Conservation (phyloP, 2,888 invertebrate species). For the Polyommatus iphigenia region DNA sequence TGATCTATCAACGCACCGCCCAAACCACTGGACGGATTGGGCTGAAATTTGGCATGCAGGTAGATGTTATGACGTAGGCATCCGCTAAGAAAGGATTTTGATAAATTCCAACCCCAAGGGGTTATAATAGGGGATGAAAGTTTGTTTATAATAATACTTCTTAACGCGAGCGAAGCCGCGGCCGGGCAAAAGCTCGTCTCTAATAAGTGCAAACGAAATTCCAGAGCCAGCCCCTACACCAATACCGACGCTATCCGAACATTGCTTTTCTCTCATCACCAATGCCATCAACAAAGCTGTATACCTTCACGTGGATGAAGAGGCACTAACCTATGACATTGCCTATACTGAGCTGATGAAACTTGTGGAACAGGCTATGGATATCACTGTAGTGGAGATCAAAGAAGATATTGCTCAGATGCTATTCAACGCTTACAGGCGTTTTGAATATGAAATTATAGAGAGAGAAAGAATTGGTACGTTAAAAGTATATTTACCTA, state of each 20-base stretch:
- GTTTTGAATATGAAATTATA: constrained; percentile 59
- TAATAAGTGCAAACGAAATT: neutral
- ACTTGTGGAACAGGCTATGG: constrained; percentile 68
- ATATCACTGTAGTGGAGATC: constrained; percentile 64
- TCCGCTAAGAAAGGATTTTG: too few species aligned
- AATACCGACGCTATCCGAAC: constrained; percentile 53
- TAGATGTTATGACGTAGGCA: too few species aligned
- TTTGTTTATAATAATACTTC: too few species aligned
- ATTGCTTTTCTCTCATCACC: constrained; percentile 52
- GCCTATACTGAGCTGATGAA: constrained; percentile 64
- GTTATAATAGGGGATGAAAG: too few species aligned
- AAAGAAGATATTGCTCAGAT: constrained; percentile 58
- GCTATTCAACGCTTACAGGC: constrained; percentile 53
- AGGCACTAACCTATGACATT: constrained; percentile 57
- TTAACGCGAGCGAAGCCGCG: too few species aligned
- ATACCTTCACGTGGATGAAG: constrained; percentile 55
- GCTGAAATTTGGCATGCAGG: too few species aligned
- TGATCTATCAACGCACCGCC: too few species aligned
- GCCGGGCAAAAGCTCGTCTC: too few species aligned
- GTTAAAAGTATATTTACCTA: constrained; percentile 21
- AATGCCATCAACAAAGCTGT: constrained; percentile 67
- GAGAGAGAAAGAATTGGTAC: constrained; percentile 64
- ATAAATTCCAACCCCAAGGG: too few species aligned
- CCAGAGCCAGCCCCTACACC: constrained; percentile 44
- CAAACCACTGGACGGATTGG: too few species aligned